phyloP scores from a whole-genome alignment of 2,888 invertebrate genomes.

The Macrosoma leucophasiata region DNA sequence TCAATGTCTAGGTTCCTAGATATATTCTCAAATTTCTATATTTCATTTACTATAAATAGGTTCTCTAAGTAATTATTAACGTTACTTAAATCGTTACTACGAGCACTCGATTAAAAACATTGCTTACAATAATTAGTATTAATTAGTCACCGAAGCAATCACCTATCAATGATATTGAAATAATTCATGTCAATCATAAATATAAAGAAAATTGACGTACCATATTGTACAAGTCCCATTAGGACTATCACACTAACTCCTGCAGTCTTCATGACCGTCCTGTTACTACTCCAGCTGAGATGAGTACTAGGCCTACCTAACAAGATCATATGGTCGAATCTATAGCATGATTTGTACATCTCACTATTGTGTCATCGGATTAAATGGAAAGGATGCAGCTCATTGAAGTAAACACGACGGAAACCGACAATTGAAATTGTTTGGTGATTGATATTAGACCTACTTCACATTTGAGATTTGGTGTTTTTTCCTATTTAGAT shows the following conservation, averaged over 20 bases:
- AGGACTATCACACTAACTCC: slow-evolving; percentile 32
- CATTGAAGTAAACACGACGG: slow-evolving; percentile 34
- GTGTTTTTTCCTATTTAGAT: slow-evolving; percentile 7
- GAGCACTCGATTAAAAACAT: too few species aligned
- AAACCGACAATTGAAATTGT: slow-evolving; percentile 37
- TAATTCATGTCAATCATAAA: not conserved
- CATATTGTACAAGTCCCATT: slow-evolving; percentile 40
- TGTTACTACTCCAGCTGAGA: slow-evolving; percentile 25
- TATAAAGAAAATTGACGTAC: slow-evolving; percentile 34
- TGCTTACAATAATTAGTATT: too few species aligned
- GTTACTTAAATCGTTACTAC: too few species aligned
- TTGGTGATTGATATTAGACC: slow-evolving; percentile 29
- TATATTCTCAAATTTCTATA: too few species aligned
- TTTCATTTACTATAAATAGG: too few species aligned
- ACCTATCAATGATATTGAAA: slow-evolving; percentile 4
- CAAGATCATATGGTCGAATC: slow-evolving; percentile 1
- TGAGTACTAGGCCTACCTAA: slow-evolving; percentile 25
- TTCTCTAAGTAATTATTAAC: too few species aligned
- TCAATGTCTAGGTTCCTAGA: too few species aligned
- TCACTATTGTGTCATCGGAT: slow-evolving; percentile 29
- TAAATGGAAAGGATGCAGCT: slow-evolving; percentile 35
- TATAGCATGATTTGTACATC: slow-evolving; percentile 19
- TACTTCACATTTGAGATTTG: slow-evolving; percentile 11
- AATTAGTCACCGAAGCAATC: too few species aligned
- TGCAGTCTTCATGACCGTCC: slow-evolving; percentile 29